Evolutionary conservation across 2,888 invertebrate species (phyloP), one percentile per base, ranked within the genome.

Genomic region (Parascotia fuliginaria): DNA sequence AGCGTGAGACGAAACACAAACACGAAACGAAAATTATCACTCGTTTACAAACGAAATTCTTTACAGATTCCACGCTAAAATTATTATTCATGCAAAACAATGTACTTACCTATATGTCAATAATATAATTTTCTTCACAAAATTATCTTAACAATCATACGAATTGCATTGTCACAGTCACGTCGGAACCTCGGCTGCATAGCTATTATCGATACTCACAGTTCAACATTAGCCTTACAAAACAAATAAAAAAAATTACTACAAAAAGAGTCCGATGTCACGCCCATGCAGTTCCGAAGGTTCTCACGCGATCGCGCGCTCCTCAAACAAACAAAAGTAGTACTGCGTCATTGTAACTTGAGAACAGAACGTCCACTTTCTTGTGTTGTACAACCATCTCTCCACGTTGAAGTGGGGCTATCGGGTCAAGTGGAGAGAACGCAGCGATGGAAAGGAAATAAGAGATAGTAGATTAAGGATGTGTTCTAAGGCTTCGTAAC

Each of bases 231-330:
- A 83, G 78, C 77, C 75, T 75, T 72, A 81, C 82, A 84, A 85
- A 83, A 80, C 77, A 75, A 80, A 45, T 71, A 71, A 76, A 78
- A 76, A 78, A 76, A 75, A 68, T 63, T 52, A 70, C 76, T 68
- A 87, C 75, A 86, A 86, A 88, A 87, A 86, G 79, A 77, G 75
- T 77, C 78, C 84, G 78, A 89, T 89, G 91, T 90, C 91, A 92
- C 91, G 90, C 89, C 88, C 84, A 88, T 89, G 89, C 89, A 87
- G 85, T 85, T 82, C 84, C 73, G 74, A 81, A 80, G 85, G 84
- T 91, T 92, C 91, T 90, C 91, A 91, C 91, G 91, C 83, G 81
- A 81, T 79, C 77, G 74, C 73, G 67, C 59, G 73, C 74, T 76
- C 75, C 81, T 75, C 84, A 77, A 87, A 79, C 87, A 91, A 91